These are phyloP conservation scores for Xestia sexstrigata DNA, from an alignment of 2,888 invertebrate genomes.

Conservation along the genomic window DNA sequence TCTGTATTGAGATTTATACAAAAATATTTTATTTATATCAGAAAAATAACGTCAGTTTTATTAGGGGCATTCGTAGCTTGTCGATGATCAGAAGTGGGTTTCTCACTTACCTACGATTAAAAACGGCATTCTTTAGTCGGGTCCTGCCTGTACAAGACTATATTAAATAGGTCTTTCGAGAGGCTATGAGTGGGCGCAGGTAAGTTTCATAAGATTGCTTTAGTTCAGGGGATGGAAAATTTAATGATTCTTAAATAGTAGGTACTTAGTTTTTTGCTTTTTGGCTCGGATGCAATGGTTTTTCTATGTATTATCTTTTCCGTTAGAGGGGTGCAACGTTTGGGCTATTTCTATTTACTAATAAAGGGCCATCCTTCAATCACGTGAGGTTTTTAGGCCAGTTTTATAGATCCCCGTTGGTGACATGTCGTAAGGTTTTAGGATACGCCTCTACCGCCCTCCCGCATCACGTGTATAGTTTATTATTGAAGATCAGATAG, in stretches of 20 bases:
- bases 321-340: not conserved
- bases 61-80: not conserved
- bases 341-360: slow-evolving; percentile 4
- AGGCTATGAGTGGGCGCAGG: not conserved
- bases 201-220: slow-evolving; percentile 39
- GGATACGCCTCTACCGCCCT: not conserved
- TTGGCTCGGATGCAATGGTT: no score
- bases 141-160: not conserved
- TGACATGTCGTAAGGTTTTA: not conserved
- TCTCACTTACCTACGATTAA: slow-evolving; percentile 7
- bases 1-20: slow-evolving; percentile 69
- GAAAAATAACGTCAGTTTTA: slow-evolving; percentile 69
- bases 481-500: not conserved
- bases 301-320: no score
- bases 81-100: not conserved
- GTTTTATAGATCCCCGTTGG: not conserved
- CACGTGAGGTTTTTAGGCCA: not conserved
- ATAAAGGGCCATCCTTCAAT: not conserved
- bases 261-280: not conserved
- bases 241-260: not conserved
- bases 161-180: slow-evolving; percentile 4
- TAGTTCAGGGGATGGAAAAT: slow-evolving; percentile 1
- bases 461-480: not conserved
- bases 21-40: slow-evolving; percentile 73
- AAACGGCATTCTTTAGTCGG: not conserved